Evolutionary conservation across 1,140 invertebrate species (phyloP).

Genomic region (Lasioglossum albipes): DNA sequence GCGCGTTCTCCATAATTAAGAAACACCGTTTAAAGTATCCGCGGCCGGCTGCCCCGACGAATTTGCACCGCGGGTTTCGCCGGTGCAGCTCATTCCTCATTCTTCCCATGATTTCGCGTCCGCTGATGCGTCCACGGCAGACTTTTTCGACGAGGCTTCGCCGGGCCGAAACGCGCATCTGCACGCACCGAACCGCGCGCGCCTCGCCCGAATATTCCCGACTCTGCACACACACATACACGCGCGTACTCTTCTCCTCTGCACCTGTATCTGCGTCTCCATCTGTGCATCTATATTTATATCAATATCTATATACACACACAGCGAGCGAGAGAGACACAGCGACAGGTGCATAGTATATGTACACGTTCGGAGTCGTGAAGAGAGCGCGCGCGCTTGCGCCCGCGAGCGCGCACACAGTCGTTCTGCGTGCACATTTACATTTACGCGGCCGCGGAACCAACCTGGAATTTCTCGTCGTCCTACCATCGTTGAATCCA

Average conservation of each 20-base stretch:
- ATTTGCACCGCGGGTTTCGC: slow-evolving; percentile 27
- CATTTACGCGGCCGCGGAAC: slow-evolving; percentile 31
- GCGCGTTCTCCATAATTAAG: slow-evolving; percentile 39
- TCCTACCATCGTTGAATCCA: slow-evolving; percentile 44
- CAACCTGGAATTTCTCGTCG: slow-evolving; percentile 46
- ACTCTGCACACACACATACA: not conserved
- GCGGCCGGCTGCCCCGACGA: not conserved
- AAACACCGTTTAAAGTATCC: slow-evolving; percentile 20
- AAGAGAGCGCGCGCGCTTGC: not conserved
- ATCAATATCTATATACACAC: not conserved
- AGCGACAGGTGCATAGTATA: not conserved
- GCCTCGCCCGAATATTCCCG: slow-evolving; percentile 38
- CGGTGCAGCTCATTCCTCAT: slow-evolving; percentile 34
- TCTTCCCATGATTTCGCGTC: slow-evolving; percentile 56
- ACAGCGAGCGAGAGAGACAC: not conserved
- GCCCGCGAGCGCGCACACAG: not conserved
- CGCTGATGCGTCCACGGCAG: slow-evolving; percentile 57
- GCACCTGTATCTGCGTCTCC: not conserved
- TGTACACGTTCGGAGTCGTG: too few relatives aligned
- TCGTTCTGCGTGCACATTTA: not conserved
- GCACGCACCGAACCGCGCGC: slow-evolving; percentile 42
- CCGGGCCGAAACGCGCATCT: slow-evolving; percentile 33
- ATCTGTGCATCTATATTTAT: slow-evolving; percentile 31
- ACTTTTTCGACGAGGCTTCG: slow-evolving; percentile 44
- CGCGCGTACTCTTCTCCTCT: too few relatives aligned